Percentiles rank a stretch among this genome's conserved stretches.
These are phyloP conservation scores for Takifugu ocellatus DNA, from an alignment of 2,797 vertebrate genomes.

Conservation along the genomic window DNA sequence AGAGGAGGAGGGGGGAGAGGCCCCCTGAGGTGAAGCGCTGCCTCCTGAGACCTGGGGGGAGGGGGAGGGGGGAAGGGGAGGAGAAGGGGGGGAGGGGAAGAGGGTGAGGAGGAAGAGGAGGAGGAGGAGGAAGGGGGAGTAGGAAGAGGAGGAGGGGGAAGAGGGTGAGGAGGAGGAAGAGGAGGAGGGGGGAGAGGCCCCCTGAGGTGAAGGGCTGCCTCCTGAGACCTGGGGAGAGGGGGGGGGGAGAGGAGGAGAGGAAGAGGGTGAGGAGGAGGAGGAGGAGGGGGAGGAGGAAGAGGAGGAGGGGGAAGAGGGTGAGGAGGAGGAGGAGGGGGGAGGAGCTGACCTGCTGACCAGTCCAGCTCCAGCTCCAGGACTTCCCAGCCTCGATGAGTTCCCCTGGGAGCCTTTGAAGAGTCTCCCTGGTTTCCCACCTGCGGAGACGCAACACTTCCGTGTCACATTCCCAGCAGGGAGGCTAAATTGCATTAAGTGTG, in stretches of 20 bases:
- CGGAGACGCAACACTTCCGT: background rate
- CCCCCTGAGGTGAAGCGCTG: conserved; percentile 2
- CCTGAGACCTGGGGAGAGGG: conserved; percentile 18
- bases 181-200: no score
- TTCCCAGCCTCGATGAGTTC: conserved; percentile 3
- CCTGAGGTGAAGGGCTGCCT: conserved; percentile 10
- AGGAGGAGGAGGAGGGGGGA: no score
- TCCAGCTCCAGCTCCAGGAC: background rate
- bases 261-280: conserved; percentile 17
- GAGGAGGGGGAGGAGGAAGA: no score
- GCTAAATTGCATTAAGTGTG: background rate
- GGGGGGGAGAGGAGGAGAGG: conserved; percentile 1
- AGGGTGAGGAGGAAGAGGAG: conserved; percentile 1
- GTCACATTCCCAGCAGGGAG: conserved; percentile 5
- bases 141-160: no score
- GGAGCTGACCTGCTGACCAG: no score
- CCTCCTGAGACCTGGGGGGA: conserved; percentile 21
- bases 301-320: no score
- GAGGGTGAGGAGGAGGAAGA: no score
- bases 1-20: no score
- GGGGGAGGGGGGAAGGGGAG: conserved; percentile 10
- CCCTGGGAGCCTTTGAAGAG: conserved; percentile 9
- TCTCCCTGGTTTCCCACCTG: background rate
- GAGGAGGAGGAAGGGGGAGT: conserved; percentile 5
- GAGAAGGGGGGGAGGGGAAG: no score